Evolutionary conservation across 2,797 vertebrate species (phyloP).

Genomic region (Dipus sagitta): DNA sequence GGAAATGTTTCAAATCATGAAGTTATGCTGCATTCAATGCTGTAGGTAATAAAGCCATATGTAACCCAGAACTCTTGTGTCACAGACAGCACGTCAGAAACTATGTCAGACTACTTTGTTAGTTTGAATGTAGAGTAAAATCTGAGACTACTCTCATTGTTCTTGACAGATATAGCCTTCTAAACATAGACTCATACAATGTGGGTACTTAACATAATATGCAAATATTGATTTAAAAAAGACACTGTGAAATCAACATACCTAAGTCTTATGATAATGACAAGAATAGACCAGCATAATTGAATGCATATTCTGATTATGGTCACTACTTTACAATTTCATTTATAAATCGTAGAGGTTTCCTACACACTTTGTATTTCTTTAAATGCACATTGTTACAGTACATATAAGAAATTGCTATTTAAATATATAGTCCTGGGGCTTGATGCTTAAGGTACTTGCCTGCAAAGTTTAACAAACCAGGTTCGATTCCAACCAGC

Average conservation of each 20-base stretch:
- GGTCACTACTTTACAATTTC: background rate
- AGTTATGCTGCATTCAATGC: rapidly evolving
- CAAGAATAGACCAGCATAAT: background rate
- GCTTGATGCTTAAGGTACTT: too few species aligned
- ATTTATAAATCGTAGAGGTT: background rate
- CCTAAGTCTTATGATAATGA: background rate
- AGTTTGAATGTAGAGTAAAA: background rate
- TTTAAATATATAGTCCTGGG: background rate
- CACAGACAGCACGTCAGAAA: background rate
- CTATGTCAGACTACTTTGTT: background rate
- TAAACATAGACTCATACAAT: background rate
- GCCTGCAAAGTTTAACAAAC: too few species aligned
- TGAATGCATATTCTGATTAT: background rate
- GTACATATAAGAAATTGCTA: background rate
- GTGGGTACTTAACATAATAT: conserved; percentile 12
- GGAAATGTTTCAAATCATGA: background rate
- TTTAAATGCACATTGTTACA: background rate
- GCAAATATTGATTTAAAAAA: conserved; percentile 33
- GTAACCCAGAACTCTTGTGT: background rate
- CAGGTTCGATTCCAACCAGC: too few species aligned
- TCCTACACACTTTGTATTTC: background rate
- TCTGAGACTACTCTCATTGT: background rate
- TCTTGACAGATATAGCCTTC: background rate
- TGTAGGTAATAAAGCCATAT: background rate
- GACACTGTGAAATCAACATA: background rate